Percentiles rank a stretch among this genome's conserved stretches.
Conservation (phyloP, 2,797 vertebrate genomes). For the Chaunax sp. region DNA sequence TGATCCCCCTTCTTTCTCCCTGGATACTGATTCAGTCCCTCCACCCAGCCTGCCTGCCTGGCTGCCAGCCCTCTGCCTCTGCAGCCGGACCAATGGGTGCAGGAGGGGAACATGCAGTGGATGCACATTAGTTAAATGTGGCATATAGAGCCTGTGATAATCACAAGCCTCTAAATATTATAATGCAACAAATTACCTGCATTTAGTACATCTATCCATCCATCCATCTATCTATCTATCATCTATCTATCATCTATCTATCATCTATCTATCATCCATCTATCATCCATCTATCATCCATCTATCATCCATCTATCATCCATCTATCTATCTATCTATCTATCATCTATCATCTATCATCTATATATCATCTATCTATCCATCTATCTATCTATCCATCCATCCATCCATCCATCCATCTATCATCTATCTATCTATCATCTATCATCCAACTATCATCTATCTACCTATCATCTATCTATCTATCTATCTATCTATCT, state of each 20-base stretch:
- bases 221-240: background rate
- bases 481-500: background rate
- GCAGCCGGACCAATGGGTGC: slow-evolving; percentile 45
- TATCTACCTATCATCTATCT: too few relatives aligned
- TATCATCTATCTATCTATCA: too few relatives aligned
- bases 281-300: too few relatives aligned
- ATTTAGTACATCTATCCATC: slow-evolving; percentile 21
- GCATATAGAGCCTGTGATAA: slow-evolving; percentile 27
- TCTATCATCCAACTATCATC: too few relatives aligned
- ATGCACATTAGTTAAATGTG: slow-evolving; percentile 38
- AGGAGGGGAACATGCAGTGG: slow-evolving; percentile 29
- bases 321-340: too few relatives aligned
- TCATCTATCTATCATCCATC: too few relatives aligned
- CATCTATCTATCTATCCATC: too few relatives aligned
- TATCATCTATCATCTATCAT: too few relatives aligned
- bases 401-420: too few relatives aligned
- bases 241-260: background rate
- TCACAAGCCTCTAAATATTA: slow-evolving; percentile 41
- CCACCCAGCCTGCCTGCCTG: slow-evolving; percentile 44
- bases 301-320: too few relatives aligned
- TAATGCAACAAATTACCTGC: slow-evolving; percentile 22
- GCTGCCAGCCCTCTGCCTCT: slow-evolving; percentile 36
- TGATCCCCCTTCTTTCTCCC: slow-evolving; percentile 69
- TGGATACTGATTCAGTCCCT: slow-evolving; percentile 69
- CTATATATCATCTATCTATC: too few relatives aligned